Base-by-base conservation (phyloP, 1,140 invertebrate genomes). In the Apolygus lucorum region DNA sequence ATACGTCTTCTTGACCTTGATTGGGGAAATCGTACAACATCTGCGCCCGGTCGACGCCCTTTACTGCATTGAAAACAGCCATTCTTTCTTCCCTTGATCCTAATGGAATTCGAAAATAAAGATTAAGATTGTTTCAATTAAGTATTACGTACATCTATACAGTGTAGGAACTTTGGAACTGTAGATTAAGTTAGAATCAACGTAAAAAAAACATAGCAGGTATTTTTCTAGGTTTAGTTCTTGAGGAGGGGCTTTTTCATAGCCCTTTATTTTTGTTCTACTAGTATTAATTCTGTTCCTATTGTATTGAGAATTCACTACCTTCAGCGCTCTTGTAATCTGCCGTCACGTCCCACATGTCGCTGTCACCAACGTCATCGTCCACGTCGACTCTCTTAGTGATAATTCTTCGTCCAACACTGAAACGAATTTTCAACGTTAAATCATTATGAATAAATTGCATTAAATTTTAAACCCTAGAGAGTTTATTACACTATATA, bases 321-420 rank as follows among this genome's bases (percentile, higher is more conserved):
- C 83, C 83, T 79, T 90, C 88, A 63, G 81, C 77, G 42, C 84
- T 84, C 80, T 92, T 92, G 77, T 90, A 92, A 34, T 83, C 78
- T 34, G 80, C 75, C 1, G 87, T 89, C 22, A 92, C 83, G 73
- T 91, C 87, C 73, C 86, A 79, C 76, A 85, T 78, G 73, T 89
- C 87, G 49, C 79, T 79, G 69, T 88, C 84, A 1, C 83, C 85
- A 2, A 73, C 52, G 63, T 86, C 81, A 68, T 87, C 84, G 71
- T 83, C 81, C 25, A 79, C 74, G 65, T 83, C 85, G 1, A 85
- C 80, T 70, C 81, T 82, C 79, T 91, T 91, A 1, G 90, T 92
- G 42, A 90, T 82, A 70, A 92, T 87, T 76, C 85, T 84, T 52
- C 84, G 81, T 24, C 89, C 90, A 74, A 91, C 85, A 74, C 88